A percentile compares a stretch with the other conserved stretches of the same genome.
Conservation (phyloP, 2,113 vertebrate species). For the Ivindomyrus marchei region DNA sequence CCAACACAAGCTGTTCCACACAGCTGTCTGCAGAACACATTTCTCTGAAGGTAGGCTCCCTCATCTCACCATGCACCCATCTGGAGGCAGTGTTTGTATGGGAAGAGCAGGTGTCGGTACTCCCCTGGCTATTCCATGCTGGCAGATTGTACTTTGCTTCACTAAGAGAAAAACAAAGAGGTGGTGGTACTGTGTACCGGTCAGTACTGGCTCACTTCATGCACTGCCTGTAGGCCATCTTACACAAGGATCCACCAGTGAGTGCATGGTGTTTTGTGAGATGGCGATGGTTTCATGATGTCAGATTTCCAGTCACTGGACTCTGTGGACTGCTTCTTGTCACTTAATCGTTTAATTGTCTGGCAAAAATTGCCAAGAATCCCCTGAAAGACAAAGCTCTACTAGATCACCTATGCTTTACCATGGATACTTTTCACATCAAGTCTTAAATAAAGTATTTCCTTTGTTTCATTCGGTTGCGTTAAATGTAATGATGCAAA, state of each 20-base stretch:
- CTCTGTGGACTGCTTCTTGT: background rate
- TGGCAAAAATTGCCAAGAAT: background rate
- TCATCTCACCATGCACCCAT: too few species aligned
- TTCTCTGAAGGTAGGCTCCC: conserved; percentile 27
- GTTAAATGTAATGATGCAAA: background rate
- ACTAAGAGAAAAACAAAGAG: background rate
- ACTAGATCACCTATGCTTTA: background rate
- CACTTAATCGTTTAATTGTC: background rate
- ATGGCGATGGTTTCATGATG: background rate
- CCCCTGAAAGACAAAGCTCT: background rate
- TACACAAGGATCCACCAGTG: background rate
- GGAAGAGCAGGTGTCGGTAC: background rate
- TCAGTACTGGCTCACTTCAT: background rate
- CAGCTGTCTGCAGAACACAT: conserved; percentile 43
- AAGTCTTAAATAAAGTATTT: background rate
- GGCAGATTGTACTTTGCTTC: background rate
- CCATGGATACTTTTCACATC: background rate
- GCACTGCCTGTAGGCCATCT: background rate
- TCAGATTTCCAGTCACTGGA: background rate
- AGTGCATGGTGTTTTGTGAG: background rate
- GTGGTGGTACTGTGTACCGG: background rate
- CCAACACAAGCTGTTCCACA: background rate
- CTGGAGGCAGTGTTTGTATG: background rate
- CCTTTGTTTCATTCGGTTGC: background rate
- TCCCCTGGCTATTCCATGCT: background rate